Conservation (phyloP, 1,140 invertebrate species). For the Cydia strobilella region DNA sequence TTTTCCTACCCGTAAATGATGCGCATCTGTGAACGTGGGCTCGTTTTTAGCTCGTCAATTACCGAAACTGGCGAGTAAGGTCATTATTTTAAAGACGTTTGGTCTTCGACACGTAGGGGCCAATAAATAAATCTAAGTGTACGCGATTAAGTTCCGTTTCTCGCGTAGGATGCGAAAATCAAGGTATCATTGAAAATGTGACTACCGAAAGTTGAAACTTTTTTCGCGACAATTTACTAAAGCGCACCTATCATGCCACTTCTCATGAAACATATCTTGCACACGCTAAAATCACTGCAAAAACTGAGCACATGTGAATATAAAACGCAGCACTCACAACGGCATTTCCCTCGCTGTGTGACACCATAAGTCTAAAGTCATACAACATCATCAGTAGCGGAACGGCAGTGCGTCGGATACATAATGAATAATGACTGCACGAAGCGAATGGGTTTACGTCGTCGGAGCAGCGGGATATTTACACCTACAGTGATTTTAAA, state of each 20-base stretch:
- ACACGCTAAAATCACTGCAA: not conserved
- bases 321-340: not conserved
- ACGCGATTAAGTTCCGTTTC: too few relatives aligned
- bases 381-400: conserved; percentile 9
- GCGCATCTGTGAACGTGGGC: too few relatives aligned
- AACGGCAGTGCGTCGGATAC: conserved; percentile 12
- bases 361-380: not conserved
- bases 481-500: conserved; percentile 16
- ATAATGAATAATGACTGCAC: conserved; percentile 19
- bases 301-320: not conserved
- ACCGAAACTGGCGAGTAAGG: too few relatives aligned
- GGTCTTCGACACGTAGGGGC: too few relatives aligned
- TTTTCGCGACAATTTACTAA: not conserved
- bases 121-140: too few relatives aligned
- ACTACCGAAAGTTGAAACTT: not conserved
- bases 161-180: too few relatives aligned
- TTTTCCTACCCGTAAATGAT: too few relatives aligned
- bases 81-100: too few relatives aligned
- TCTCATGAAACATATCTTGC: not conserved
- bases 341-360: not conserved
- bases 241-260: not conserved
- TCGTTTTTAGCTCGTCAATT: too few relatives aligned
- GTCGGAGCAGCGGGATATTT: conserved; percentile 13
- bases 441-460: not conserved
- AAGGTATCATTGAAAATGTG: too few relatives aligned